Evolutionary conservation across 23 tunicate species (phyloP).

Genomic region (Styela clava): DNA sequence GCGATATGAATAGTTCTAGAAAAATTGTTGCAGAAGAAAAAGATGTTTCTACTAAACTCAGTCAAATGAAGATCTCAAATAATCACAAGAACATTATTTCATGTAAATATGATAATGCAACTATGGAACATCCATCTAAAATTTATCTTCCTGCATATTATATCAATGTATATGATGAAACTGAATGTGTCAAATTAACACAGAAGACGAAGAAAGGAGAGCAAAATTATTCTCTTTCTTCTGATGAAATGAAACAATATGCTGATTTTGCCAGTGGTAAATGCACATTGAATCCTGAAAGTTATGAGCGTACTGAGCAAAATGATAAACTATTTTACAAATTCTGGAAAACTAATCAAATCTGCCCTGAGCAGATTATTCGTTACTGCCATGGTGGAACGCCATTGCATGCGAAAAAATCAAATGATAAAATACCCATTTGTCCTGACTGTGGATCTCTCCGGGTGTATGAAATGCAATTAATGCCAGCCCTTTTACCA

Average conservation of each 20-base stretch:
- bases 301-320: constrained; percentile 16
- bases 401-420: not conserved
- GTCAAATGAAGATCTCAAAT: not conserved
- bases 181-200: not conserved
- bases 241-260: not conserved
- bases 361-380: constrained; percentile 21
- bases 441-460: constrained; percentile 27
- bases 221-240: not conserved
- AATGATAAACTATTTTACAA: constrained; percentile 30
- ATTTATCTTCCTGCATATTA: constrained; percentile 4
- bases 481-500: constrained; percentile 39
- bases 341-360: constrained; percentile 31
- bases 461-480: constrained; percentile 28
- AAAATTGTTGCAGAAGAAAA: not conserved
- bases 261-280: not conserved
- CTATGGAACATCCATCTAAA: not conserved
- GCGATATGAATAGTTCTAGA: not conserved
- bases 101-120: not conserved
- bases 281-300: not conserved
- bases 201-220: not conserved
- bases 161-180: constrained; percentile 38
- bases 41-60: not conserved
- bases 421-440: not conserved
- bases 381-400: constrained; percentile 12
- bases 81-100: too few species aligned